phyloP scores from a whole-genome alignment of 2,113 vertebrate species.

The Pelecanus crispus region DNA sequence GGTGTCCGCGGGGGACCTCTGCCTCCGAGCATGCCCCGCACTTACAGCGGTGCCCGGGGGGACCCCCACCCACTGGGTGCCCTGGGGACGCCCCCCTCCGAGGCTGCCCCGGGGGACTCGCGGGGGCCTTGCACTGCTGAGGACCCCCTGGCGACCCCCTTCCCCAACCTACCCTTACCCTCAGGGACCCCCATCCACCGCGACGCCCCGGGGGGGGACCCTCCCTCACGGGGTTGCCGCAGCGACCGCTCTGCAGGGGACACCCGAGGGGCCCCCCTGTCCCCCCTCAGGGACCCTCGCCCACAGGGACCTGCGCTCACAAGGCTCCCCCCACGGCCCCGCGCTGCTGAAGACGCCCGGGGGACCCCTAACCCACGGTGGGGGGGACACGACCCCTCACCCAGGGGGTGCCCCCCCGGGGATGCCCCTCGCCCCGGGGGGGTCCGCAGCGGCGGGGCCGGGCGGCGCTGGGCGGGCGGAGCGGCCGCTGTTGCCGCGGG shows the following conservation, averaged over 20 bases:
- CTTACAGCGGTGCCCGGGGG: not conserved
- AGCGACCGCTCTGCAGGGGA: not conserved
- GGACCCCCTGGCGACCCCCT: not conserved
- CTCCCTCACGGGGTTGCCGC: not conserved
- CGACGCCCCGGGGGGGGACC: not conserved
- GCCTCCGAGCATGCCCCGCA: not conserved
- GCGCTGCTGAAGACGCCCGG: not conserved
- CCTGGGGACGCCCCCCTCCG: not conserved
- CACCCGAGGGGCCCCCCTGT: too few species aligned
- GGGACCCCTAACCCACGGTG: too few species aligned
- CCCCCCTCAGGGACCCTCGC: not conserved
- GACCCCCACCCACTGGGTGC: not conserved
- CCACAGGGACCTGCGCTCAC: too few species aligned
- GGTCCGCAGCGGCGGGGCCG: not conserved
- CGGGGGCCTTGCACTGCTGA: not conserved
- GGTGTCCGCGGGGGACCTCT: not conserved
- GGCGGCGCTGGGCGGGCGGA: slow-evolving; percentile 1
- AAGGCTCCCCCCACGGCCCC: not conserved
- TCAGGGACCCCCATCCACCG: not conserved
- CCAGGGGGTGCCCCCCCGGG: too few species aligned
- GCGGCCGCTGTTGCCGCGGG: slow-evolving; percentile 75
- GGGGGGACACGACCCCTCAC: too few species aligned
- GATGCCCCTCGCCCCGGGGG: not conserved
- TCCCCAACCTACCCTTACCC: too few species aligned
- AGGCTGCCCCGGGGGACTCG: not conserved